A percentile compares a stretch with the other conserved stretches of the same genome.
These are phyloP conservation scores for Lycaon pictus DNA, from an alignment of 2,113 vertebrate species.

Conservation along the genomic window DNA sequence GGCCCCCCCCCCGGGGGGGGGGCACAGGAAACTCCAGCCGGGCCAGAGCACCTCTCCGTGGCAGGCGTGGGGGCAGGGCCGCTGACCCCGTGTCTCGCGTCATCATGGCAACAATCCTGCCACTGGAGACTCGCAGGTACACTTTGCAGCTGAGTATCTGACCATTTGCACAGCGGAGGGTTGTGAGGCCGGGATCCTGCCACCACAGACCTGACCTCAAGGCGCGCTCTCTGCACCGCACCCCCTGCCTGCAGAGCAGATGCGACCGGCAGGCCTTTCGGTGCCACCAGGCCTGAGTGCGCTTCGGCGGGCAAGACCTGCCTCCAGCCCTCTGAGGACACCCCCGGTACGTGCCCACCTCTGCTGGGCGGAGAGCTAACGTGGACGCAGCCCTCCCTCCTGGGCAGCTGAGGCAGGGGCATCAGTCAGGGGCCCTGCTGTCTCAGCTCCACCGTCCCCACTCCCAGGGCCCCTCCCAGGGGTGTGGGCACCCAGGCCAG, in stretches of 20 bases:
- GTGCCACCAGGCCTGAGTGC: too few relatives aligned
- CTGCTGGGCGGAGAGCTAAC: accelerated
- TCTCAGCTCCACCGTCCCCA: accelerated
- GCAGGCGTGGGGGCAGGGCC: background rate
- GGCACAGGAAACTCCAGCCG: accelerated
- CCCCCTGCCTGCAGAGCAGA: background rate
- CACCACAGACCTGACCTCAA: background rate
- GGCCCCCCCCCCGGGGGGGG: accelerated
- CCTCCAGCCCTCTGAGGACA: background rate
- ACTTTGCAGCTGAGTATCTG: background rate
- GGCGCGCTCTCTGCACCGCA: background rate
- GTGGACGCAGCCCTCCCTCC: too few relatives aligned
- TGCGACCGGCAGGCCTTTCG: accelerated
- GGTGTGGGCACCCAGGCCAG: background rate
- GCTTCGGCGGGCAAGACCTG: background rate
- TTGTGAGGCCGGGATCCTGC: too few relatives aligned
- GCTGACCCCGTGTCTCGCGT: background rate
- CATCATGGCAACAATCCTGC: too few relatives aligned
- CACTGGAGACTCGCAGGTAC: too few relatives aligned
- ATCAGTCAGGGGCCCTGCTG: accelerated
- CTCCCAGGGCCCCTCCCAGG: background rate
- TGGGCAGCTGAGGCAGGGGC: background rate
- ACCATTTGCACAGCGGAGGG: accelerated
- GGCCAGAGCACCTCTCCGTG: accelerated
- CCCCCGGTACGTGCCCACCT: accelerated